Percentiles rank a stretch among this genome's conserved stretches.
Evolutionary conservation across 2,888 invertebrate species (phyloP).

Genomic region (Oscheius sp.): DNA sequence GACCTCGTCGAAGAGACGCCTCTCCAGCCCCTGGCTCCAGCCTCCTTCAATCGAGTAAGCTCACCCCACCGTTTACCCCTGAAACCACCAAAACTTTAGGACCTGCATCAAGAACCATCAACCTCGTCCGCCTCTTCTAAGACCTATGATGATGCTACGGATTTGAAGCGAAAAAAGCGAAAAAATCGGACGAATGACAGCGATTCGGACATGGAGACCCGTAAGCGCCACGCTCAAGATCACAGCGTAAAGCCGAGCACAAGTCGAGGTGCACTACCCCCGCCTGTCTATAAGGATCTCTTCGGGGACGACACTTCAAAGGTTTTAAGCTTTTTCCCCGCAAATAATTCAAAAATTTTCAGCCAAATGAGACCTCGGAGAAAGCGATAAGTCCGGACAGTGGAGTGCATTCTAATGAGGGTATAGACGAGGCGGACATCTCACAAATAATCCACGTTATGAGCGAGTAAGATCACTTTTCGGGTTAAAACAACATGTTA

Average conservation of each 20-base stretch:
- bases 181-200: conserved; percentile 18
- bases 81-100: neutral
- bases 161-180: conserved; percentile 5
- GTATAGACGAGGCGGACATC: conserved; percentile 38
- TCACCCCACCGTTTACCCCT: neutral
- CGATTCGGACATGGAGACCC: conserved; percentile 12
- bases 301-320: conserved; percentile 37
- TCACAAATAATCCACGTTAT: conserved; percentile 13
- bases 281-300: conserved; percentile 24
- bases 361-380: conserved; percentile 10
- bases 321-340: neutral
- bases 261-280: neutral
- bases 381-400: conserved; percentile 45
- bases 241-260: conserved; percentile 26
- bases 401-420: conserved; percentile 51
- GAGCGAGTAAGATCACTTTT: conserved; percentile 28
- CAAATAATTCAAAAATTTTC: neutral
- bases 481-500: neutral
- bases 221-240: neutral
- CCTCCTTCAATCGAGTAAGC: conserved; percentile 18
- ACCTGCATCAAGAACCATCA: conserved; percentile 4
- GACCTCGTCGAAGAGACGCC: conserved; percentile 11
- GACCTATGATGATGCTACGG: conserved; percentile 3
- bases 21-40: conserved; percentile 3
- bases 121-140: conserved; percentile 19